Conservation (phyloP, 2,888 invertebrate species). For the Beris chalybata region DNA sequence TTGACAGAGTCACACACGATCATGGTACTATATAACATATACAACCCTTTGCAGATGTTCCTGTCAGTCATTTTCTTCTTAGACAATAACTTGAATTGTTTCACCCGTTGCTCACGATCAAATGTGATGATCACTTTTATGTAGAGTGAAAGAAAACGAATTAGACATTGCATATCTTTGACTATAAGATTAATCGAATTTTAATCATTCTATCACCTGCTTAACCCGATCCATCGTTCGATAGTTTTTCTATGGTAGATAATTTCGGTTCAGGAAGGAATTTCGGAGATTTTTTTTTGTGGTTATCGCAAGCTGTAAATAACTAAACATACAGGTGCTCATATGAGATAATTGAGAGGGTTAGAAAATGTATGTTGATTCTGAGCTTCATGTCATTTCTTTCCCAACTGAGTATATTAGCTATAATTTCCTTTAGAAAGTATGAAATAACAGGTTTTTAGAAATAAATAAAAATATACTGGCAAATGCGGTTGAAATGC, state of each 20-base stretch:
- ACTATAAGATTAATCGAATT: slow-evolving; percentile 33
- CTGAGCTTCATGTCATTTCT: too few relatives aligned
- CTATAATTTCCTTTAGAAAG: too few relatives aligned
- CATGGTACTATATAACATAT: neutral
- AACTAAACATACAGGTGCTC: too few relatives aligned
- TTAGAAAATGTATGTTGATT: too few relatives aligned
- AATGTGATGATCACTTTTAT: neutral
- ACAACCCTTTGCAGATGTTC: slow-evolving; percentile 29
- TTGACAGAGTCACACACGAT: slow-evolving; percentile 2
- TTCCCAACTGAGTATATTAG: too few relatives aligned
- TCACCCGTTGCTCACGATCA: slow-evolving; percentile 7
- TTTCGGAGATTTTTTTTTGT: too few relatives aligned
- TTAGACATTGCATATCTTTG: neutral
- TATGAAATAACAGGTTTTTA: too few relatives aligned
- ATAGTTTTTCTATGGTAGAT: neutral
- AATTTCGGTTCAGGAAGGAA: neutral
- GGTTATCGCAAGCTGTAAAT: too few relatives aligned
- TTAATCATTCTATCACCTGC: slow-evolving; percentile 38
- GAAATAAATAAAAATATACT: too few relatives aligned
- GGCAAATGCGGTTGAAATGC: too few relatives aligned
- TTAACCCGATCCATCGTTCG: slow-evolving; percentile 26
- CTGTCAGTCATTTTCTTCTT: slow-evolving; percentile 34
- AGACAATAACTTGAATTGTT: neutral
- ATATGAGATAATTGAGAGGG: too few relatives aligned
- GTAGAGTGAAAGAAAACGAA: slow-evolving; percentile 7